Evolutionary conservation across 2,113 vertebrate species (phyloP).

Genomic region (Azemiops feae): DNA sequence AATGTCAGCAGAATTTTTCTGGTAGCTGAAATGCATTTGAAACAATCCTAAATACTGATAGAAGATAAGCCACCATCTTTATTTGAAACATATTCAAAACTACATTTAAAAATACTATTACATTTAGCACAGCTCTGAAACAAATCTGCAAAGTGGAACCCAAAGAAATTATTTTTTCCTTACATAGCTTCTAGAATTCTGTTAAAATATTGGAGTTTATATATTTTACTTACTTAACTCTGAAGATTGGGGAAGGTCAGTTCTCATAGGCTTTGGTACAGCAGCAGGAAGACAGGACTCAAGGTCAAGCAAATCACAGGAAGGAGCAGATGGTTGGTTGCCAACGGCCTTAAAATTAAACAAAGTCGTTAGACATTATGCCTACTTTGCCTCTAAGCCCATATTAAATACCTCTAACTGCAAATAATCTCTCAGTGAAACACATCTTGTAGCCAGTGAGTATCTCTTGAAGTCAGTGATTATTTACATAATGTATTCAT

Average conservation of each 20-base stretch:
- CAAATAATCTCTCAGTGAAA: not conserved
- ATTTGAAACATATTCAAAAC: not conserved
- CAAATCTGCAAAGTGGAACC: not conserved
- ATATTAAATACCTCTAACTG: not conserved
- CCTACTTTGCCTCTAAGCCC: not conserved
- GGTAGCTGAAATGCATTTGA: not conserved
- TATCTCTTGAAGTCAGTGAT: not conserved
- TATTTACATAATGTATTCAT: not conserved
- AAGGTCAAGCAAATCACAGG: conserved; percentile 70
- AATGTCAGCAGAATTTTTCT: not conserved
- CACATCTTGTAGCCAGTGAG: not conserved
- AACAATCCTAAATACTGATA: not conserved
- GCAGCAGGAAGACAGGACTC: conserved; percentile 39
- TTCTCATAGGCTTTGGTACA: not conserved
- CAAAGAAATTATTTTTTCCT: not conserved
- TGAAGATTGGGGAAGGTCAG: conserved; percentile 52
- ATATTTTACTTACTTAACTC: conserved; percentile 61
- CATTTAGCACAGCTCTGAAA: not conserved
- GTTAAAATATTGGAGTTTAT: not conserved
- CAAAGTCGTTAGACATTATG: not conserved
- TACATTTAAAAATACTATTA: not conserved
- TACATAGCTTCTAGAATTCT: conserved; percentile 5
- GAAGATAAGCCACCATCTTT: no score
- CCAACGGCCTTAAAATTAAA: conserved; percentile 55
- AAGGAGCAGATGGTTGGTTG: conserved; percentile 74